Evolutionary conservation across 2,888 invertebrate genomes (phyloP), one percentile per base, ranked within the genome.

Genomic region (Ecliptopera silaceata): DNA sequence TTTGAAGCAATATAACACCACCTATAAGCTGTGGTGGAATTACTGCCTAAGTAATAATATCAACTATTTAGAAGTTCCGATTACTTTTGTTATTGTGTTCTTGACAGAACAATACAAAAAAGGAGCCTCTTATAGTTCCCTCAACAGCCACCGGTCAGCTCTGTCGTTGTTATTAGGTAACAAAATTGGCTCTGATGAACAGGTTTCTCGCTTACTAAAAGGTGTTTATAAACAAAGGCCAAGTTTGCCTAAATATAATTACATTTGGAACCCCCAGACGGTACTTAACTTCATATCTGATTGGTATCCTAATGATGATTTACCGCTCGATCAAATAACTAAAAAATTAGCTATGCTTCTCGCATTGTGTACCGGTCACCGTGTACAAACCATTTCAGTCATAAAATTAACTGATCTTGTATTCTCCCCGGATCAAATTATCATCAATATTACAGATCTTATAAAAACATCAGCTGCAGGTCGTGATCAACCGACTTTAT

Each of bases 121-220:
- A 15, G 43, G 43, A 29, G 26, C 29, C 13, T 13, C 29, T 13
- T 43, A 29, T 15, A 26, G 43, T 13, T 15, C 43, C 15, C 2
- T 43, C 11, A 43, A 43, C 17, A 29, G 15, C 11, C 43, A 43
- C 29, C 43, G 43, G 6, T 43, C 43, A 8, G 43, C 43, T 29
- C 29, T 43, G 8, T 43, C 43, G 10, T 17, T 43, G 15, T 17
- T 43, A 11, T 43, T 42, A 29, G 43, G 43, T 5, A 29, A 17
- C 4, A 15, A 43, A 44, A 20, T 44, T 1, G 3, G 43, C 2
- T 13, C 17, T 5, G 29, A 29, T 6, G 42, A 42, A 42, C 42
- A 42, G 8, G 10, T 29, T 29, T 29, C 29, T 5, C 29, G 29
- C 29, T 29, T 42, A 12, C 13, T 22, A 42, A 6, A 42, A 42